These are phyloP conservation scores for Pammene fasciana DNA, from an alignment of 2,888 invertebrate genomes.

Conservation along the genomic window DNA sequence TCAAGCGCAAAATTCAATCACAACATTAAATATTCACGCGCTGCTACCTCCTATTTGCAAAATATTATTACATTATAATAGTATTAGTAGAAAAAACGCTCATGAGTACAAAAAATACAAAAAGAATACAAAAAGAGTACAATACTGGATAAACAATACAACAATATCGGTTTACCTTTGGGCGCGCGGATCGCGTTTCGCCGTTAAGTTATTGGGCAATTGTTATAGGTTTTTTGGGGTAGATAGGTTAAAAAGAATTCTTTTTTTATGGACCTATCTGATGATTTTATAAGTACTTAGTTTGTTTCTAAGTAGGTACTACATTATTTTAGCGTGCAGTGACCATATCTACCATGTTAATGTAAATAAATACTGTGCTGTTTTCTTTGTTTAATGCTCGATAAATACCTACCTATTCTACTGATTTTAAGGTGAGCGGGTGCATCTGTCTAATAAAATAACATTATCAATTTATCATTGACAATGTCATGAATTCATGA, in stretches of 20 bases:
- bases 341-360: too few species aligned
- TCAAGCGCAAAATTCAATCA: constrained; percentile 33
- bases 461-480: too few species aligned
- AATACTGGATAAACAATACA: constrained; percentile 45
- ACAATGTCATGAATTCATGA: too few species aligned
- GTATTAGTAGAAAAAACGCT: constrained; percentile 40
- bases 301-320: not conserved
- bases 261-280: not conserved
- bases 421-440: too few species aligned
- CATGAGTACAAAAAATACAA: constrained; percentile 35
- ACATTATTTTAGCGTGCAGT: not conserved
- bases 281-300: not conserved
- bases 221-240: constrained; percentile 31
- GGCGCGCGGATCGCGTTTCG: constrained; percentile 36
- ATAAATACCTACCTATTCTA: too few species aligned
- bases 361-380: too few species aligned
- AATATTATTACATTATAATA: constrained; percentile 54
- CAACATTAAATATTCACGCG: constrained; percentile 47
- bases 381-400: too few species aligned
- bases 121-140: constrained; percentile 33
- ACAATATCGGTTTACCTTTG: constrained; percentile 52
- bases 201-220: constrained; percentile 18
- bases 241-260: constrained; percentile 1
- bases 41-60: constrained; percentile 56
- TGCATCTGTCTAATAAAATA: too few species aligned